A percentile compares a stretch with the other conserved stretches of the same genome.
Conservation (phyloP, 2,113 vertebrate species). For the Leptodactylus fuscus region DNA sequence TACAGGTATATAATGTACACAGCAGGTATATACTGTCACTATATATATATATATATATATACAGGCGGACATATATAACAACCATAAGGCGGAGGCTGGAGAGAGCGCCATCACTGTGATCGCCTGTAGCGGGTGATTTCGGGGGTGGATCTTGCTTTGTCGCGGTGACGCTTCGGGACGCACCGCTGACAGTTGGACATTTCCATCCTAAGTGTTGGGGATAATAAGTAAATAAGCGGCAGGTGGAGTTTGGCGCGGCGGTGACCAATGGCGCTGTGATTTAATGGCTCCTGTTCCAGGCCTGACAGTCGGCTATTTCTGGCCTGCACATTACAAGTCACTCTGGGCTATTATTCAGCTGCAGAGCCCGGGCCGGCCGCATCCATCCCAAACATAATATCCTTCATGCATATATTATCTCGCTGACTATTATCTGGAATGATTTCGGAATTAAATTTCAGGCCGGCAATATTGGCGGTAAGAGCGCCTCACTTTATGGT, state of each 20-base stretch:
- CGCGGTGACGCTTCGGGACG: too few relatives aligned
- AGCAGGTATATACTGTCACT: too few relatives aligned
- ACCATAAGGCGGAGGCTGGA: too few relatives aligned
- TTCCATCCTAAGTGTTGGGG: too few relatives aligned
- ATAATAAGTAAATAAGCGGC: neutral
- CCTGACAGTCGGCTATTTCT: slow-evolving; percentile 98
- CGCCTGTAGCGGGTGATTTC: too few relatives aligned
- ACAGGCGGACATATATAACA: too few relatives aligned
- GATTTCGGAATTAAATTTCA: slow-evolving; percentile 98
- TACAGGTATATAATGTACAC: too few relatives aligned
- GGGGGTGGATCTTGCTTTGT: neutral
- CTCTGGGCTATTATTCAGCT: slow-evolving; percentile 95
- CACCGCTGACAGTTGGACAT: too few relatives aligned
- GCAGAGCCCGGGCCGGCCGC: slow-evolving; percentile 88
- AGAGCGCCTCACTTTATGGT: slow-evolving; percentile 88
- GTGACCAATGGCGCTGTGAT: slow-evolving; percentile 86
- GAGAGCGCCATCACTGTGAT: too few relatives aligned
- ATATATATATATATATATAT: too few relatives aligned
- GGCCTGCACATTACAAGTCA: slow-evolving; percentile 94
- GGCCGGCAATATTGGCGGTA: slow-evolving; percentile 89
- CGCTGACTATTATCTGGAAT: slow-evolving; percentile 98
- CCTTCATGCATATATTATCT: slow-evolving; percentile 99
- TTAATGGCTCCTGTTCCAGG: slow-evolving; percentile 91
- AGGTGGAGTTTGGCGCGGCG: too few relatives aligned
- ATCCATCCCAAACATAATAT: slow-evolving; percentile 98